A percentile compares a stretch with the other conserved stretches of the same genome.
phyloP scores from a whole-genome alignment of 2,113 vertebrate genomes.

The Tachycineta bicolor region DNA sequence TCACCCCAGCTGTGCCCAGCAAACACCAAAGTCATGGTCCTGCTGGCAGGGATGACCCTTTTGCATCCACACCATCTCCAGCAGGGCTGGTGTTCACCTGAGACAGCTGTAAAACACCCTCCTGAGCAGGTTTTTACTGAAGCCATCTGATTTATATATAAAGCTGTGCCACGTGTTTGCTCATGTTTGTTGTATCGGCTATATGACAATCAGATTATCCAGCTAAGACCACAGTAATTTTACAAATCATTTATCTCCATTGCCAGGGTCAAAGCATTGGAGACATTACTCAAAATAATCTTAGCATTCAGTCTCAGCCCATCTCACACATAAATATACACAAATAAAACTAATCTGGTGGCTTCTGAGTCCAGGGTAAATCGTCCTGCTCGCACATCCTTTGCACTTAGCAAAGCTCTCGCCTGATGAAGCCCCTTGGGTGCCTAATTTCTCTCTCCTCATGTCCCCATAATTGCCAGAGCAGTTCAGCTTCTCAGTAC shows the following conservation, averaged over 20 bases:
- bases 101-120: neutral
- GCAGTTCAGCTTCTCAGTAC: neutral
- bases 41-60: neutral
- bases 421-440: neutral
- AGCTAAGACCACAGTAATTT: neutral
- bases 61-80: accelerated
- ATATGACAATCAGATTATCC: neutral
- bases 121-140: neutral
- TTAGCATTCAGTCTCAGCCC: neutral
- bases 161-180: neutral
- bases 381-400: neutral
- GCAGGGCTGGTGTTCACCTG: neutral
- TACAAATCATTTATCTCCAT: neutral
- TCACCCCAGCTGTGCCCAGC: neutral
- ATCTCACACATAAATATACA: neutral
- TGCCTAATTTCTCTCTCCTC: neutral
- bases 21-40: neutral
- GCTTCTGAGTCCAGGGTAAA: neutral
- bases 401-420: neutral
- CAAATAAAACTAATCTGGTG: neutral
- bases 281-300: neutral
- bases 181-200: neutral
- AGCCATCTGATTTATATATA: neutral
- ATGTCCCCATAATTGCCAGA: neutral
- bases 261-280: neutral